Conservation (phyloP, 2,113 vertebrate genomes). For the Dicerorhinus sumatrensis region DNA sequence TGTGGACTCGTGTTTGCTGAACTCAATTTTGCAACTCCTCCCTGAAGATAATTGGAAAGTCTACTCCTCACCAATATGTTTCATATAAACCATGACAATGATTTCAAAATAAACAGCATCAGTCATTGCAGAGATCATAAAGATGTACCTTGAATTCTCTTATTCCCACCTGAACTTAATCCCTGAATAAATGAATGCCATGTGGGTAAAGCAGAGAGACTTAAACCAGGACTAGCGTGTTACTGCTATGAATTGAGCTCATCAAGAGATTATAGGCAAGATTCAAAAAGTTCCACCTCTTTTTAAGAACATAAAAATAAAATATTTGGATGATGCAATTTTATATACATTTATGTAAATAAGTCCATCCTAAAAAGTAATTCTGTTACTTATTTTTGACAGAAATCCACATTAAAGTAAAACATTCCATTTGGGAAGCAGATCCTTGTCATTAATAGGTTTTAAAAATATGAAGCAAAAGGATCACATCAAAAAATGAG, state of each 20-base stretch:
- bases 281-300: background rate
- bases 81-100: background rate
- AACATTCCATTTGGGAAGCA: background rate
- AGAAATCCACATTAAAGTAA: background rate
- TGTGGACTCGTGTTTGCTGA: background rate
- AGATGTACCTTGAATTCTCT: background rate
- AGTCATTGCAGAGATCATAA: background rate
- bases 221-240: background rate
- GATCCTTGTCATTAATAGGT: background rate
- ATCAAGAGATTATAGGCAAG: background rate
- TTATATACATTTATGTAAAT: background rate
- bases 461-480: slow-evolving; percentile 22
- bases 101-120: background rate
- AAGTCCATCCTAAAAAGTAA: background rate
- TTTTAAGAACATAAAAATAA: background rate
- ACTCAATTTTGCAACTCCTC: background rate
- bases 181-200: background rate
- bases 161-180: background rate
- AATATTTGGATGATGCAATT: background rate
- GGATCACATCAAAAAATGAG: background rate
- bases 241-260: background rate
- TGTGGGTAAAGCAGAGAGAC: background rate
- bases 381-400: background rate
- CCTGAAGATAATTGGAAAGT: background rate
- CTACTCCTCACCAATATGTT: background rate